phyloP scores from a whole-genome alignment of 2,797 vertebrate species.

The Channa striata region DNA sequence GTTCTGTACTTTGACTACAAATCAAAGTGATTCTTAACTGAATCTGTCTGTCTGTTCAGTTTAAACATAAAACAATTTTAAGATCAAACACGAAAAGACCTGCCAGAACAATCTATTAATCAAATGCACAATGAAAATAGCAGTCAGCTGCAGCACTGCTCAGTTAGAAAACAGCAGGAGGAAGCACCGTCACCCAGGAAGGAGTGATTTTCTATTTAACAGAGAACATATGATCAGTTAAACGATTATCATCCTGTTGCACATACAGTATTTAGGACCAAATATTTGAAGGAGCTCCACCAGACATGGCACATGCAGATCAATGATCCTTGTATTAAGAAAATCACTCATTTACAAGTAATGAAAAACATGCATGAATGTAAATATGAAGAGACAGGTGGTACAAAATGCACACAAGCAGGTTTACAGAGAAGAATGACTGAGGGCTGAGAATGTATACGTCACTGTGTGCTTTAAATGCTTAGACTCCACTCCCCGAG shows the following conservation, averaged over 20 bases:
- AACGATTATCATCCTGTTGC: too few species aligned
- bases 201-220: neutral
- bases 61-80: too few species aligned
- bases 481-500: slow-evolving; percentile 3
- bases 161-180: too few species aligned
- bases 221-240: neutral
- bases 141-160: neutral
- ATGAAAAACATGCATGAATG: slow-evolving; percentile 13
- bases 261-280: neutral
- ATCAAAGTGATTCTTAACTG: neutral
- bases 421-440: slow-evolving; percentile 44
- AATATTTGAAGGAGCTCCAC: neutral
- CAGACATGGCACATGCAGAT: neutral
- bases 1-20: too few species aligned
- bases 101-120: neutral
- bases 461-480: slow-evolving; percentile 8
- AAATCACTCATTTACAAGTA: slow-evolving; percentile 42
- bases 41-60: neutral
- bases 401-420: neutral
- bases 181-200: neutral
- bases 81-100: neutral
- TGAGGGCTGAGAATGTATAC: slow-evolving; percentile 31
- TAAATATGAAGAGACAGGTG: slow-evolving; percentile 22
- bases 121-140: neutral
- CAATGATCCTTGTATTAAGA: neutral